Conservation (phyloP, 2,113 vertebrate species). For the Sebastes schlegelii region DNA sequence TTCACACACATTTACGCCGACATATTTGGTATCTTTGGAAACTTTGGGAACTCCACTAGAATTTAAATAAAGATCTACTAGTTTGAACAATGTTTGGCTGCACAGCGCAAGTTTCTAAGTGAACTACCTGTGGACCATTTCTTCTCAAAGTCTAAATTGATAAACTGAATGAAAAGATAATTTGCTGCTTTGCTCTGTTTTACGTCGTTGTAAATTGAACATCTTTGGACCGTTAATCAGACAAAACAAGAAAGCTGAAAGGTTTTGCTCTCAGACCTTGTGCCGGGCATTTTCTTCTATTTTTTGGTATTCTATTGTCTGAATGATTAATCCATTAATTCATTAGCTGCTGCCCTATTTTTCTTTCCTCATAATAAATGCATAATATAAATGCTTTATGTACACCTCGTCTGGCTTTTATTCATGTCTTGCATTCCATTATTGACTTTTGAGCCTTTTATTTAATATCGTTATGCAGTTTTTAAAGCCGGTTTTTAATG, state of each 20-base stretch:
- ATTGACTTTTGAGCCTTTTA: neutral
- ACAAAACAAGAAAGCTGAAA: neutral
- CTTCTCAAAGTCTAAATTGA: neutral
- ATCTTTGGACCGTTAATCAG: neutral
- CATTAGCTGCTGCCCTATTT: neutral
- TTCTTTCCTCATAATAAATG: neutral
- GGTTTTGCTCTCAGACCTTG: neutral
- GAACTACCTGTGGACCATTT: neutral
- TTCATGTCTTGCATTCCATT: neutral
- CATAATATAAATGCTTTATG: conserved; percentile 5
- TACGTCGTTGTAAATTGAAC: neutral
- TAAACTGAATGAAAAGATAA: neutral
- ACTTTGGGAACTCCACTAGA: neutral
- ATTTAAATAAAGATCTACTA: neutral
- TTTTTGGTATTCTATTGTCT: neutral
- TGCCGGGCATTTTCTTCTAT: neutral
- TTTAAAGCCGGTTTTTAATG: too few relatives aligned
- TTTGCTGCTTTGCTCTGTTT: neutral
- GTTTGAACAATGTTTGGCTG: neutral
- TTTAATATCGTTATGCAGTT: neutral
- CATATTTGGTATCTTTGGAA: neutral
- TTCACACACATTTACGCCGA: neutral
- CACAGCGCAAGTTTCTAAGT: neutral
- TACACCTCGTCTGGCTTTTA: neutral
- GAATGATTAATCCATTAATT: neutral